Percentiles rank a stretch among this genome's conserved stretches.
Evolutionary conservation across 2,113 vertebrate species (phyloP).

Genomic region (Nymphicus hollandicus): DNA sequence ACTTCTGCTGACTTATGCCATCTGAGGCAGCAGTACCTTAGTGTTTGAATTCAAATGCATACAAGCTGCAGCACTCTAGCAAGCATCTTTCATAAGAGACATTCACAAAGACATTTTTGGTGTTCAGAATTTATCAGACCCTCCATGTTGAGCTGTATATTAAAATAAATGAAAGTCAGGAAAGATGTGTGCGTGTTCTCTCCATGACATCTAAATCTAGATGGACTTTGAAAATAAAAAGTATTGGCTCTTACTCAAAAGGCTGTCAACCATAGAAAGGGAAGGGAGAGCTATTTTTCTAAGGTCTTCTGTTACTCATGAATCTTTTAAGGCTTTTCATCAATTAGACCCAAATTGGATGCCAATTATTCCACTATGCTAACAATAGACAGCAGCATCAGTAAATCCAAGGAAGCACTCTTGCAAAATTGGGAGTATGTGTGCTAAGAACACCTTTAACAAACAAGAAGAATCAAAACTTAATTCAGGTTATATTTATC

Average conservation of each 20-base stretch:
- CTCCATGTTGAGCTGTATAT: not conserved
- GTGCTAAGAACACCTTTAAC: not conserved
- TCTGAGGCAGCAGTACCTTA: not conserved
- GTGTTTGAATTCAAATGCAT: not conserved
- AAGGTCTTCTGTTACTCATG: not conserved
- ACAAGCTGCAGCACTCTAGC: not conserved
- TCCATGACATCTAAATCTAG: not conserved
- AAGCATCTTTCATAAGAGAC: not conserved
- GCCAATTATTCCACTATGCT: not conserved
- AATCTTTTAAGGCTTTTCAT: not conserved
- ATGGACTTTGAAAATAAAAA: not conserved
- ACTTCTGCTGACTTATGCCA: not conserved
- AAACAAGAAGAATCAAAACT: not conserved
- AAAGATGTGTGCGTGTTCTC: not conserved
- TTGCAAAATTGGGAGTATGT: not conserved
- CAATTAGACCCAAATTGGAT: not conserved
- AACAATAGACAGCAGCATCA: not conserved
- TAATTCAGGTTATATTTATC: not conserved
- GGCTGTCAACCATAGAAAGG: not conserved
- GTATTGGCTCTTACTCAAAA: not conserved
- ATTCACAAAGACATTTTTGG: not conserved
- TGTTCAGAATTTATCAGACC: conserved; percentile 1
- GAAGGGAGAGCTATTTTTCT: not conserved
- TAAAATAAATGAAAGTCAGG: not conserved
- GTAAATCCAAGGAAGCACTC: not conserved